phyloP scores from a whole-genome alignment of 1,140 invertebrate genomes.

The Drosophila busckii region DNA sequence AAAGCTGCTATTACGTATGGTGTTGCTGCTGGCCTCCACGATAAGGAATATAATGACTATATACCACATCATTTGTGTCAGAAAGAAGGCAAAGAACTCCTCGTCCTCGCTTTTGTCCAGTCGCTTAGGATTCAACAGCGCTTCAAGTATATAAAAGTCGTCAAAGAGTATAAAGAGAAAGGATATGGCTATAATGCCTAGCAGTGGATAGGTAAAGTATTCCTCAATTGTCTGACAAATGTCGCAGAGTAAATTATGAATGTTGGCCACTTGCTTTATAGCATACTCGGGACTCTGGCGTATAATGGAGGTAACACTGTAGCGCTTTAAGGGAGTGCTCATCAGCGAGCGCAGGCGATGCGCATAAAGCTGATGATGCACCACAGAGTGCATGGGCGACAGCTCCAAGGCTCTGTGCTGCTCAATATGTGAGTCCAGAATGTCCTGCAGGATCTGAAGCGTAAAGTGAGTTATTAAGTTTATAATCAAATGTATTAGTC shows the following conservation, averaged over 20 bases:
- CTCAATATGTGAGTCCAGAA: conserved; percentile 65
- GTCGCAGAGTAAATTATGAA: conserved; percentile 73
- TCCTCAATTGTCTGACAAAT: conserved; percentile 74
- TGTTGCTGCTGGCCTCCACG: conserved; percentile 65
- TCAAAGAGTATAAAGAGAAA: conserved; percentile 76
- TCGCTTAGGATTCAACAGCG: conserved; percentile 57
- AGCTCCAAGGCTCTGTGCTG: conserved; percentile 53
- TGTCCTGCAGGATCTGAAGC: conserved; percentile 63
- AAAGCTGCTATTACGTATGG: conserved; percentile 53
- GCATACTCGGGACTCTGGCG: conserved; percentile 66
- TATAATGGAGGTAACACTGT: conserved; percentile 69
- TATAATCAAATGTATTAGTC: conserved; percentile 2
- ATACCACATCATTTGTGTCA: conserved; percentile 70
- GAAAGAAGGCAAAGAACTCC: conserved; percentile 75
- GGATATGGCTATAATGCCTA: conserved; percentile 70
- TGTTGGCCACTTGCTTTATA: conserved; percentile 68
- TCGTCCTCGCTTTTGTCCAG: conserved; percentile 62
- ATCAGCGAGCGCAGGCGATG: conserved; percentile 44
- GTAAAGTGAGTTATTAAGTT: not conserved
- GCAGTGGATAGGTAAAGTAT: conserved; percentile 71
- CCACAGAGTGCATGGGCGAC: conserved; percentile 63
- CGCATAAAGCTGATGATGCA: conserved; percentile 43
- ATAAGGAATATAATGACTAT: conserved; percentile 72
- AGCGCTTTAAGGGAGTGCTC: conserved; percentile 52
- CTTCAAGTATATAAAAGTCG: conserved; percentile 73